Percentiles rank a stretch among this genome's conserved stretches.
Conservation (phyloP, 2,888 invertebrate genomes). For the Ptycholaimellus sp. region DNA sequence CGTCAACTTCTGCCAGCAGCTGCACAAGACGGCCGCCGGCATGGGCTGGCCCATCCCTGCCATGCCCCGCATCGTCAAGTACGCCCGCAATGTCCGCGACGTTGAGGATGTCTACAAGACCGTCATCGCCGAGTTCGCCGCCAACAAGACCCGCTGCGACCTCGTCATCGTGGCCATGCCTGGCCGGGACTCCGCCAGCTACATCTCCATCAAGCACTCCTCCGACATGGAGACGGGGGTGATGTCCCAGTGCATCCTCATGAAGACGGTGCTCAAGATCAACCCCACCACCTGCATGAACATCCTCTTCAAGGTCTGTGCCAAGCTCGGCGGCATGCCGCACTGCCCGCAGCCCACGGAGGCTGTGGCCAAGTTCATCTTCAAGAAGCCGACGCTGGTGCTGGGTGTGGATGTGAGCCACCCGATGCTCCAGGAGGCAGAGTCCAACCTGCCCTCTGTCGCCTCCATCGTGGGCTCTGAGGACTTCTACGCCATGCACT, state of each 20-base stretch:
- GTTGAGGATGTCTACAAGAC: slow-evolving; percentile 3
- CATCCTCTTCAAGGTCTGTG: slow-evolving; percentile 35
- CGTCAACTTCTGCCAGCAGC: slow-evolving; percentile 13
- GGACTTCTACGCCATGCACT: slow-evolving; percentile 21
- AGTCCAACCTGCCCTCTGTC: slow-evolving; percentile 33
- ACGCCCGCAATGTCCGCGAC: slow-evolving; percentile 12
- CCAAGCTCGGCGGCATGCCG: slow-evolving; percentile 58
- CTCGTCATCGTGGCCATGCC: slow-evolving; percentile 17
- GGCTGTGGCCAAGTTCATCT: too few relatives aligned
- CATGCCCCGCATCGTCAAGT: slow-evolving; percentile 18
- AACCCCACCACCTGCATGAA: slow-evolving; percentile 35
- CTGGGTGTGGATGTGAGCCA: slow-evolving; percentile 79
- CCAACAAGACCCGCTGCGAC: slow-evolving; percentile 13
- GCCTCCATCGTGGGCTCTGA: slow-evolving; percentile 32
- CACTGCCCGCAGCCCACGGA: slow-evolving; percentile 28
- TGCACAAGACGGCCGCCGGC: slow-evolving; percentile 13
- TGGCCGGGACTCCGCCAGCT: slow-evolving; percentile 16
- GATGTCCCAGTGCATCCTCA: slow-evolving; percentile 27
- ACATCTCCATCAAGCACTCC: slow-evolving; percentile 17
- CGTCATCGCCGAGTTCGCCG: slow-evolving; percentile 12
- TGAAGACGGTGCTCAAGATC: slow-evolving; percentile 18
- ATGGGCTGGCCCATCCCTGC: slow-evolving; percentile 18
- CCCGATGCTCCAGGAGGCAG: slow-evolving; percentile 50
- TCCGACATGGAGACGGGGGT: slow-evolving; percentile 16
- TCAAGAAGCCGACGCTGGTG: slow-evolving; percentile 38